A percentile compares a stretch with the other conserved stretches of the same genome.
These are phyloP conservation scores for Chromobotia macracanthus DNA, from an alignment of 2,797 vertebrate genomes.

Conservation along the genomic window DNA sequence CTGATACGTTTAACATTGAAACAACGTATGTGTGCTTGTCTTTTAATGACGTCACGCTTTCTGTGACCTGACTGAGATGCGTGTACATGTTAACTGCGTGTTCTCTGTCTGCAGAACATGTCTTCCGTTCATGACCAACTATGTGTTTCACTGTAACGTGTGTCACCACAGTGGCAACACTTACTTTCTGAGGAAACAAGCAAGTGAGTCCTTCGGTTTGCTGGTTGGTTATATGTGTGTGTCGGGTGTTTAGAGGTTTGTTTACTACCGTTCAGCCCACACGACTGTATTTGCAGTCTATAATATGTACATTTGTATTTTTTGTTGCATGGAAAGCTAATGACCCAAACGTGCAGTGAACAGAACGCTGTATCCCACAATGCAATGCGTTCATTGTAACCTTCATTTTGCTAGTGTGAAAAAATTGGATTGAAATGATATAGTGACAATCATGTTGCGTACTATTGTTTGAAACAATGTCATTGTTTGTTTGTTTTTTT, in stretches of 20 bases:
- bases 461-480: too few species aligned
- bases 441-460: too few species aligned
- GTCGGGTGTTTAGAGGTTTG: not conserved
- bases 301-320: too few species aligned
- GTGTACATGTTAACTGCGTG: not conserved
- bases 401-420: too few species aligned
- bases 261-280: not conserved
- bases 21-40: conserved; percentile 83
- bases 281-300: too few species aligned
- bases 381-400: too few species aligned
- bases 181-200: conserved; percentile 96
- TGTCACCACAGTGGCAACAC: conserved; percentile 99
- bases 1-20: conserved; percentile 92
- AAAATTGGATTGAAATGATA: too few species aligned
- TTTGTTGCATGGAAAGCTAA: too few species aligned
- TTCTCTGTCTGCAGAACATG: conserved; percentile 80
- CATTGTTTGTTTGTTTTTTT: too few species aligned
- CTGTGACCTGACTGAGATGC: not conserved
- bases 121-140: conserved; percentile 97
- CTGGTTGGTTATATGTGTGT: not conserved
- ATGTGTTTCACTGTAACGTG: conserved; percentile 97
- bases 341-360: too few species aligned
- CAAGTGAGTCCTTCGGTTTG: conserved; percentile 81
- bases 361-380: too few species aligned
- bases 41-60: not conserved